Percentiles rank a stretch among this genome's conserved stretches.
Evolutionary conservation across 92 coral and sea anemone species (phyloP).

Genomic region (Palythoa heliodiscus): DNA sequence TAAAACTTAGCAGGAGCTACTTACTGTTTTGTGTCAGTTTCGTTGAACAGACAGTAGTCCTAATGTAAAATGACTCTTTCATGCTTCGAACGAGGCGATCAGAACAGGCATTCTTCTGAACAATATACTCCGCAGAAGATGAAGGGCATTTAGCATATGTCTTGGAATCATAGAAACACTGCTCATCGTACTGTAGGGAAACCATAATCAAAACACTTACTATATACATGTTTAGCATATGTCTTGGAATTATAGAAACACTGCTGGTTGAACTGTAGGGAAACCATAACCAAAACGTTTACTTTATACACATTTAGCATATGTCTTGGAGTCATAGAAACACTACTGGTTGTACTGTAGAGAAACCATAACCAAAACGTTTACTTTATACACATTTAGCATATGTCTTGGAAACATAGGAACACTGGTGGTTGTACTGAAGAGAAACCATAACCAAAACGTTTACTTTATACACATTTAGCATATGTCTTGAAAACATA

Average conservation of each 20-base stretch:
- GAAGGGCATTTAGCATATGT: slow-evolving; percentile 82
- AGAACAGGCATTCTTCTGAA: slow-evolving; percentile 52
- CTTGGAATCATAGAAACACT: slow-evolving; percentile 81
- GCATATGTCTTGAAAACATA: slow-evolving; percentile 55
- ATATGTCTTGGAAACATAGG: slow-evolving; percentile 62
- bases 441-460: background rate
- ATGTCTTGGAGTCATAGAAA: slow-evolving; percentile 61
- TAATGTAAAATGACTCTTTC: slow-evolving; percentile 78
- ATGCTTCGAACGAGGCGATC: slow-evolving; percentile 75
- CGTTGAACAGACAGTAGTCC: slow-evolving; percentile 88
- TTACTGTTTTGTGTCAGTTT: slow-evolving; percentile 95
- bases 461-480: background rate
- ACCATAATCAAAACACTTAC: background rate
- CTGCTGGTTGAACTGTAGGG: slow-evolving; percentile 39
- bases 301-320: background rate
- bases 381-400: background rate
- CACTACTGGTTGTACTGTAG: slow-evolving; percentile 37
- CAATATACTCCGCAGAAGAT: slow-evolving; percentile 57
- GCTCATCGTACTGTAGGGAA: slow-evolving; percentile 62
- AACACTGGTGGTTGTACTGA: slow-evolving; percentile 37
- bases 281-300: background rate
- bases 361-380: background rate
- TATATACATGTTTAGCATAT: background rate
- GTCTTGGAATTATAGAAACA: slow-evolving; percentile 65
- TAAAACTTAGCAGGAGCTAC: background rate